Conservation (phyloP, 2,113 vertebrate species). For the Fulmarus glacialis region DNA sequence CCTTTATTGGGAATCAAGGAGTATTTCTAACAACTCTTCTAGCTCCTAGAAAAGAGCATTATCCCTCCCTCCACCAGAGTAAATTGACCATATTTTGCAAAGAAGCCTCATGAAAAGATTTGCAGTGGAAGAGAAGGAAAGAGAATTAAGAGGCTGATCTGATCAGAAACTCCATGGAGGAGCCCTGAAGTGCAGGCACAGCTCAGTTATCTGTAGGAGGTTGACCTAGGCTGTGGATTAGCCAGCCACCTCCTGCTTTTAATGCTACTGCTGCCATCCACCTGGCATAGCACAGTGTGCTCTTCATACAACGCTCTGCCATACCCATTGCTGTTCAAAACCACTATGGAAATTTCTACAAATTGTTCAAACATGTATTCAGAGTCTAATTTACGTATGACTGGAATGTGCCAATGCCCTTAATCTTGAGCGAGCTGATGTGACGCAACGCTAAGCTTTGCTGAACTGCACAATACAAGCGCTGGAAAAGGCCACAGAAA, state of each 20-base stretch:
- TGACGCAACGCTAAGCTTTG: background rate
- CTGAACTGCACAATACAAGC: background rate
- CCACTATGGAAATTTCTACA: background rate
- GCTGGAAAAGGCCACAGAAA: background rate
- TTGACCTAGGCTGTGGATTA: background rate
- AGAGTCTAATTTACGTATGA: background rate
- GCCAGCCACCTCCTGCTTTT: background rate
- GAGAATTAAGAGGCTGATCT: background rate
- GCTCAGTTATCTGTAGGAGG: background rate
- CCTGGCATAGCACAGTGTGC: accelerated
- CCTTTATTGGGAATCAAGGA: conserved; percentile 27
- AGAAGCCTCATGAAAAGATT: background rate
- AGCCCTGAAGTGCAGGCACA: background rate
- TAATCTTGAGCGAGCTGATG: background rate
- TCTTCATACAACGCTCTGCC: background rate
- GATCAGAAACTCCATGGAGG: background rate
- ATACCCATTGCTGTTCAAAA: background rate
- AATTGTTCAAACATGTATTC: background rate
- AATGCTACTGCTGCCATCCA: background rate
- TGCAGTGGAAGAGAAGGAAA: background rate
- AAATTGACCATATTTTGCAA: background rate
- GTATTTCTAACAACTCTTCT: background rate
- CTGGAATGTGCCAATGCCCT: background rate
- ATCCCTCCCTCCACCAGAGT: background rate
- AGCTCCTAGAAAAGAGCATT: conserved; percentile 15